Evolutionary conservation across 2,113 vertebrate species (phyloP), one percentile per base, ranked within the genome.

Genomic region (Mesitornis unicolor): DNA sequence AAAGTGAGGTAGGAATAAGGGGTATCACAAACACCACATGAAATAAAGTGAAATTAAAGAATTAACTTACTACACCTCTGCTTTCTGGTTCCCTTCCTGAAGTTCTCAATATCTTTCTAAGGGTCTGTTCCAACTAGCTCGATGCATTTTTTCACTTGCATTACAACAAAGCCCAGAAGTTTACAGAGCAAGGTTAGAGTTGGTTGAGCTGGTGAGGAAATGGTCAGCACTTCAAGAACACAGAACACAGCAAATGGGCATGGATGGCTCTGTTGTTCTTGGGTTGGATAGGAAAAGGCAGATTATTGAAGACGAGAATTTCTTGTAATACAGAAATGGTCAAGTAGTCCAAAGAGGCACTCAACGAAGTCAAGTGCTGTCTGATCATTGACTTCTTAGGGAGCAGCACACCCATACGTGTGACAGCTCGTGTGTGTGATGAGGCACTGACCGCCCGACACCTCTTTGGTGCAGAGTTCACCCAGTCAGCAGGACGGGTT

Each of bases 371-470:
- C 56, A 74, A 35, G 18, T 15, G 15, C 14, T 54, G 9, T 10
- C 54, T 50, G 38, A 40, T 47, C 20, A 5, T 4, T 43, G 59
- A 29, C 16, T 63, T 35, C n/a, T 64, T 50, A 10, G 29, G 22
- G 53, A 76, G 9, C 11, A 35, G 57, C 6, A 7, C 2, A 6
- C 7, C 12, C 38, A 3, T 38, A 16, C 16, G 3, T 2, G 20
- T 7, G 67, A 8, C 21, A 17, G 1, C 0, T 14, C 5, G 0
- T 28, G 61, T 31, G 19, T 51, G 53, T 29, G 43, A 36, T 10
- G 25, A 42, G 18, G 19, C 35, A 26, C 56, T 20, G 36, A 33
- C 2, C 1, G 0, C 61, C 33, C 13, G 24, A 45, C 36, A 61
- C 13, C 40, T 20, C 65, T 82, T 17, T 45, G 51, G 19, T 40